These are phyloP conservation scores for Myotis vivesi DNA, from an alignment of 2,797 vertebrate species.

Conservation along the genomic window DNA sequence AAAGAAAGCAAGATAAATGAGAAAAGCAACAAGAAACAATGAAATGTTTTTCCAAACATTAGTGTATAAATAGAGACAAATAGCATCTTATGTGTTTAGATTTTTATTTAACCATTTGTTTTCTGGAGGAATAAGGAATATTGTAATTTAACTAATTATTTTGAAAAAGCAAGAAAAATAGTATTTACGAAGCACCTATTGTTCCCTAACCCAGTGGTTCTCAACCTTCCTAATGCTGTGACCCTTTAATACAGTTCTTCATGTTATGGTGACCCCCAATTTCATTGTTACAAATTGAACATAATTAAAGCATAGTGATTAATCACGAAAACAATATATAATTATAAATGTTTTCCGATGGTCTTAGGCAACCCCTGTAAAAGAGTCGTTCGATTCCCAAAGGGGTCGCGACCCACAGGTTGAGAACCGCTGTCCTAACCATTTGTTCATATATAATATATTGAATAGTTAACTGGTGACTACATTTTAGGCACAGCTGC, in stretches of 20 bases:
- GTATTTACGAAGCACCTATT: neutral
- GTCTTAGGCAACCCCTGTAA: too few species aligned
- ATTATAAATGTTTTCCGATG: too few species aligned
- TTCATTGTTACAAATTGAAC: too few species aligned
- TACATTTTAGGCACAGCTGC: neutral
- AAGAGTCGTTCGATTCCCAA: too few species aligned
- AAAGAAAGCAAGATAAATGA: slow-evolving; percentile 1
- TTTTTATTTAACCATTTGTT: slow-evolving; percentile 30
- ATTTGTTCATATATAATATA: neutral
- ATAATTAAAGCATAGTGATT: too few species aligned
- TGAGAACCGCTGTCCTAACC: neutral
- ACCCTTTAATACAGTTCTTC: too few species aligned
- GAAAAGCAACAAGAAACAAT: neutral
- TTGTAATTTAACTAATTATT: neutral
- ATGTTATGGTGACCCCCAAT: too few species aligned
- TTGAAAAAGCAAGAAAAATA: neutral
- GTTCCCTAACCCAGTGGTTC: neutral
- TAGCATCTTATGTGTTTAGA: neutral
- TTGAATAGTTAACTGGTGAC: neutral
- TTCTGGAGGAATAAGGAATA: neutral
- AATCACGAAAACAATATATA: too few species aligned
- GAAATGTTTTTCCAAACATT: slow-evolving; percentile 30
- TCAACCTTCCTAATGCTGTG: too few species aligned
- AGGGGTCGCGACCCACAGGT: too few species aligned
- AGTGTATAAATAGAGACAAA: neutral